Evolutionary conservation across 1,140 invertebrate species (phyloP).

Genomic region (roundworm (Caenorhabditis elegans)): DNA sequence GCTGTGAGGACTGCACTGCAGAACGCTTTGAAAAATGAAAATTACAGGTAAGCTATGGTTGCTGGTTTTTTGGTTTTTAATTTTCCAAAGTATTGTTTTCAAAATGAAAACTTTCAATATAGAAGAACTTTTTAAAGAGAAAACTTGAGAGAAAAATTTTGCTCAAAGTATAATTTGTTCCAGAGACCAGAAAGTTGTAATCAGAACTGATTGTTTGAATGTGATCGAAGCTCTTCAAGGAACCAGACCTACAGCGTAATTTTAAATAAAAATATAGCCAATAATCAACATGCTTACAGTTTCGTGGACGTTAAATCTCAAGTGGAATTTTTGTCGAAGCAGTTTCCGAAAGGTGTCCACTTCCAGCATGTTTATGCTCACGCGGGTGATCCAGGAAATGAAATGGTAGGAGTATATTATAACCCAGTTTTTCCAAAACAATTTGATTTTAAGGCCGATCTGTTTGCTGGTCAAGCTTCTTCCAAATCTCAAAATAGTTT

Average conservation of each 20-base stretch:
- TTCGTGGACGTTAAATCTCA: not conserved
- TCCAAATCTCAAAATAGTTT: not conserved
- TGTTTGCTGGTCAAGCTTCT: not conserved
- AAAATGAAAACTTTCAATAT: too few relatives aligned
- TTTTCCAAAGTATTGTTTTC: too few relatives aligned
- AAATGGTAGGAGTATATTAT: not conserved
- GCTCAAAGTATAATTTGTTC: too few relatives aligned
- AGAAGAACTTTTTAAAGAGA: too few relatives aligned
- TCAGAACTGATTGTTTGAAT: conserved; percentile 29
- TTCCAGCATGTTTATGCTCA: conserved; percentile 39
- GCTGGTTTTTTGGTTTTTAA: too few relatives aligned
- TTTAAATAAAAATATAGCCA: not conserved
- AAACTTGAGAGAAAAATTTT: too few relatives aligned
- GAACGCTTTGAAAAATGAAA: not conserved
- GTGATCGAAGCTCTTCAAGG: conserved; percentile 9
- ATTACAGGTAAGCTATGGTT: not conserved
- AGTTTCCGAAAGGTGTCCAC: not conserved
- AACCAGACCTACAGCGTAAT: not conserved
- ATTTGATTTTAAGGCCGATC: not conserved
- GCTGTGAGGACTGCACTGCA: not conserved
- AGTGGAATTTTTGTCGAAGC: not conserved
- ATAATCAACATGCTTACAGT: not conserved
- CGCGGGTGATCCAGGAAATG: conserved; percentile 30
- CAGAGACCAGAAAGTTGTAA: not conserved
- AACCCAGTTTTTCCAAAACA: not conserved